Percentiles rank a stretch among this genome's conserved stretches.
Conservation (phyloP, 2,113 vertebrate genomes). For the Leuciscus idus region DNA sequence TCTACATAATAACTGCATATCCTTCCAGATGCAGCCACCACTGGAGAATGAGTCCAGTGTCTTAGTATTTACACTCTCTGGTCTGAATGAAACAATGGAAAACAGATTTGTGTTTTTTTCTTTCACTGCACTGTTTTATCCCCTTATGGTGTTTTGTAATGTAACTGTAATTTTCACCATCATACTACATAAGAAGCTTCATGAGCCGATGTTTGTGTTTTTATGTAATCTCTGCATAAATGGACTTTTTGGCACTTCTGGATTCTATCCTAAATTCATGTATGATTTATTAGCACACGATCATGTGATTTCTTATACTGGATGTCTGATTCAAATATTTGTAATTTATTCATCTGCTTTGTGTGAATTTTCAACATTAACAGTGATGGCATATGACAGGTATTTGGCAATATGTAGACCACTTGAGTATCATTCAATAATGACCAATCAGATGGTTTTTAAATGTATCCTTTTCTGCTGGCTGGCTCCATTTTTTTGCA, state of each 20-base stretch:
- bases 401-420: constrained; percentile 58
- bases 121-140: constrained; percentile 46
- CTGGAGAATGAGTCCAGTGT: constrained; percentile 40
- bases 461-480: constrained; percentile 47
- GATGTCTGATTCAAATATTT: constrained; percentile 55
- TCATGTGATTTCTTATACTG: constrained; percentile 52
- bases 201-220: constrained; percentile 66
- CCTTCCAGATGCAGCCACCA: constrained; percentile 19
- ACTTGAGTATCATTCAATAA: constrained; percentile 54
- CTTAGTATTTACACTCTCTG: constrained; percentile 45
- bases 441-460: constrained; percentile 47
- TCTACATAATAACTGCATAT: background rate
- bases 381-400: constrained; percentile 58
- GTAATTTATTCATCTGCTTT: constrained; percentile 54
- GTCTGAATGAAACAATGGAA: constrained; percentile 39
- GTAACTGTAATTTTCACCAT: constrained; percentile 46
- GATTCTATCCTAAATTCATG: constrained; percentile 58
- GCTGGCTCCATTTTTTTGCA: constrained; percentile 43
- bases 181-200: constrained; percentile 36
- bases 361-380: constrained; percentile 53
- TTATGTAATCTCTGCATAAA: constrained; percentile 66
- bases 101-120: constrained; percentile 50
- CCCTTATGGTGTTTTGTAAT: constrained; percentile 48
- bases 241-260: constrained; percentile 67
- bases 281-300: constrained; percentile 44